Percentiles rank a stretch among this genome's conserved stretches.
Evolutionary conservation across 1,140 invertebrate genomes (phyloP).

Genomic region (Brevipalpus yothersi): DNA sequence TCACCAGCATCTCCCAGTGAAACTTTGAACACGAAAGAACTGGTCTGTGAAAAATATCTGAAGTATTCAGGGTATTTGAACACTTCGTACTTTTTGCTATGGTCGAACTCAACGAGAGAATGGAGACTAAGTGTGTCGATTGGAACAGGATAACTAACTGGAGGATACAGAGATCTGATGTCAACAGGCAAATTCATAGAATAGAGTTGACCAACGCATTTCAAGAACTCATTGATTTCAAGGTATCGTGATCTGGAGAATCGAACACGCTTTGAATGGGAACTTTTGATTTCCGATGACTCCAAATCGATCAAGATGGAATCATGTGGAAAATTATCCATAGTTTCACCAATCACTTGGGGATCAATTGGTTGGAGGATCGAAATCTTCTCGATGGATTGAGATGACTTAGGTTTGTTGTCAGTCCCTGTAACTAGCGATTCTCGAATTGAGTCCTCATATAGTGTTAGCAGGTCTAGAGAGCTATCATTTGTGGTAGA

Average conservation of each 20-base stretch:
- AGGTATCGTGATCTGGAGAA: background rate
- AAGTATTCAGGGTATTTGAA: conserved; percentile 29
- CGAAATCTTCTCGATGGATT: too few species aligned
- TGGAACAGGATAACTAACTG: conserved; percentile 53
- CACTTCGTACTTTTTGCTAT: conserved; percentile 47
- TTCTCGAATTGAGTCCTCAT: too few species aligned
- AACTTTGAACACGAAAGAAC: conserved; percentile 17
- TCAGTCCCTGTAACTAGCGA: too few species aligned
- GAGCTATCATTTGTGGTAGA: background rate
- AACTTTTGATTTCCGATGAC: background rate
- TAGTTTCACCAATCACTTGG: background rate
- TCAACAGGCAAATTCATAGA: conserved; percentile 47
- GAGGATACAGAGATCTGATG: conserved; percentile 37
- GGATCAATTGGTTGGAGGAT: too few species aligned
- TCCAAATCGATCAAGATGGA: background rate
- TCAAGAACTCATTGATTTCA: background rate
- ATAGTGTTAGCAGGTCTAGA: too few species aligned
- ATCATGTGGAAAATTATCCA: background rate
- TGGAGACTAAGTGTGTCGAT: conserved; percentile 62
- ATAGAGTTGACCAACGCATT: conserved; percentile 32
- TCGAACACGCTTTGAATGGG: background rate
- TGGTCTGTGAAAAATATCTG: conserved; percentile 1
- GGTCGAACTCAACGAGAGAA: conserved; percentile 69
- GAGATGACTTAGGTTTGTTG: too few species aligned
- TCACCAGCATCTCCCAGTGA: conserved; percentile 48